Base-by-base conservation (phyloP, 2,113 vertebrate genomes). In the Eurystomus gularis region DNA sequence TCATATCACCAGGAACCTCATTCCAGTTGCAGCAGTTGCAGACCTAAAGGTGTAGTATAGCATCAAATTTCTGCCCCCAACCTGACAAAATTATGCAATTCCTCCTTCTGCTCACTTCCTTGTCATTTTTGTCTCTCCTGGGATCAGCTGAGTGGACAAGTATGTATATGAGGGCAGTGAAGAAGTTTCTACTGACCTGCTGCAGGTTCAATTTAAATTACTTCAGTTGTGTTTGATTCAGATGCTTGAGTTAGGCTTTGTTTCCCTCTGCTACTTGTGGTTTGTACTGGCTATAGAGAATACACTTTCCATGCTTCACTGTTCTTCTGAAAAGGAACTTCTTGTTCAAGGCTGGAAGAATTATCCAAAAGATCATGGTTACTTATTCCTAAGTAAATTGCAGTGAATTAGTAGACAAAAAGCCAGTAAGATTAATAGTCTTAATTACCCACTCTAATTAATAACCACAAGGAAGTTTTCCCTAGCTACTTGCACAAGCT, bases 401-500 rank as follows among this genome's bases (percentile, higher is more conserved):
- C 80, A 87, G 46, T 82, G 88, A 86, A 77, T 92, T 48, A 51
- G n/a, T 89, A 93, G 60, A 93, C 97, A 93, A 97, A 92, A 97
- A 88, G 64, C 90, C 37, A 35, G 86, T 96, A 94, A 97, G 96
- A 98, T 97, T 96, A 98, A 97, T 97, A 92, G 39, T 91, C 93
- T 97, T 98, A 97, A 97, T 98, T 97, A 96, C 68, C 33, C 16
- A 80, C 71, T 91, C 68, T 95, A 86, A 88, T 96, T 97, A 96
- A 96, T 90, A 97, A 91, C 95, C 88, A 81, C 39, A 20, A 87
- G 57, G 91, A 97, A 85, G 48, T 93, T 97, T 97, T 96, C 94
- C 79, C 83, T 90, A 80, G 80, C 79, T 94, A n/a, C 55, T 95
- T 91, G 78, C 86, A 86, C 39, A 88, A 96, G 97, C 76, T 86